Evolutionary conservation across 2,113 vertebrate genomes (phyloP).

Genomic region (Setophaga petechia): DNA sequence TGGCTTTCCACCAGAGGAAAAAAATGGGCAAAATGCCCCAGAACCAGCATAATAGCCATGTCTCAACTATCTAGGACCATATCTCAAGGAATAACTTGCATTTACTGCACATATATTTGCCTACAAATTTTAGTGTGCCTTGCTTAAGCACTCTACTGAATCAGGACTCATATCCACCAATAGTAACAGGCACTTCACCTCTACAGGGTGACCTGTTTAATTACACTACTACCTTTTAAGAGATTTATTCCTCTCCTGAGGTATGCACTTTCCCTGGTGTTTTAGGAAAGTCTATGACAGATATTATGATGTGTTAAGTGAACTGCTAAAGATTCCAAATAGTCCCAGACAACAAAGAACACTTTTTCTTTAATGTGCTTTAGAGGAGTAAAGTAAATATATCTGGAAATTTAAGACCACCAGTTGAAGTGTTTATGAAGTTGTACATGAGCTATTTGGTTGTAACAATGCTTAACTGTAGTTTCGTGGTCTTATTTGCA

Average conservation of each 20-base stretch:
- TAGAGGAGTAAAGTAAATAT: constrained; percentile 44
- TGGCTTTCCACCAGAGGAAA: neutral
- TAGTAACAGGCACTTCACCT: constrained; percentile 2
- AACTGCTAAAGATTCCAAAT: constrained; percentile 10
- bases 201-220: neutral
- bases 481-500: neutral
- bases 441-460: neutral
- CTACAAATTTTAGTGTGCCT: neutral
- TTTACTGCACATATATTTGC: neutral
- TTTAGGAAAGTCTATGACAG: constrained; percentile 23
- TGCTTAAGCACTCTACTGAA: neutral
- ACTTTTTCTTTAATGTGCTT: constrained; percentile 33
- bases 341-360: constrained; percentile 38
- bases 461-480: neutral
- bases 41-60: neutral
- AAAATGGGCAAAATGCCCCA: neutral
- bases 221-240: constrained; percentile 19
- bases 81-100: neutral
- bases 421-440: constrained; percentile 50
- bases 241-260: constrained; percentile 27
- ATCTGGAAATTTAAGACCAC: constrained; percentile 37
- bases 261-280: constrained; percentile 13
- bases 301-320: constrained; percentile 40
- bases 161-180: neutral
- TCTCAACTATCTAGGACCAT: neutral